phyloP scores from a whole-genome alignment of 2,888 invertebrate species.

The Drosophila villosipedis region DNA sequence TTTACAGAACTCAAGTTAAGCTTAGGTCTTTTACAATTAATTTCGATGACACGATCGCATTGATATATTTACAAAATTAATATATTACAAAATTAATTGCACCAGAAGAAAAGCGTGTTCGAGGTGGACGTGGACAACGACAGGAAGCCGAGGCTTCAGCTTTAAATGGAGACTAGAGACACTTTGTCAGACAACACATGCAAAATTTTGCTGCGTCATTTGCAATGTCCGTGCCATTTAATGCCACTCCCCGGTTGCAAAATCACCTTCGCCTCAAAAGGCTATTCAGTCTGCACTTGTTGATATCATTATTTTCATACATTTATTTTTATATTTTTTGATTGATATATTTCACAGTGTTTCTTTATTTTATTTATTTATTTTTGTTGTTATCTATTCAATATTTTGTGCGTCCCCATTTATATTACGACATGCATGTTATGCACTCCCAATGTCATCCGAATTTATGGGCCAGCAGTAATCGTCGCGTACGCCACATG shows the following conservation, averaged over 20 bases:
- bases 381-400: neutral
- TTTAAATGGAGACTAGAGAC: conserved; percentile 9
- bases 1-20: neutral
- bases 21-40: neutral
- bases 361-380: neutral
- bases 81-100: conserved; percentile 24
- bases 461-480: conserved; percentile 11
- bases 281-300: conserved; percentile 5
- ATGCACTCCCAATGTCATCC: conserved; percentile 17
- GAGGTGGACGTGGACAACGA: conserved; percentile 28
- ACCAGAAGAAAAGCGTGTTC: neutral
- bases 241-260: conserved; percentile 37
- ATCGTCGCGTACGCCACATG: conserved; percentile 3
- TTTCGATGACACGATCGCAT: conserved; percentile 22
- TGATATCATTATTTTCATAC: conserved; percentile 11
- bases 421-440: conserved; percentile 11
- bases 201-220: conserved; percentile 28
- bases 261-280: conserved; percentile 11
- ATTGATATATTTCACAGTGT: neutral
- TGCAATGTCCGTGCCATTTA: conserved; percentile 12
- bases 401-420: conserved; percentile 9
- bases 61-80: conserved; percentile 18
- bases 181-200: neutral
- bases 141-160: conserved; percentile 37
- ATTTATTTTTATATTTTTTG: neutral